phyloP scores from a whole-genome alignment of 2,888 invertebrate species.

The Metallyticus violacea region DNA sequence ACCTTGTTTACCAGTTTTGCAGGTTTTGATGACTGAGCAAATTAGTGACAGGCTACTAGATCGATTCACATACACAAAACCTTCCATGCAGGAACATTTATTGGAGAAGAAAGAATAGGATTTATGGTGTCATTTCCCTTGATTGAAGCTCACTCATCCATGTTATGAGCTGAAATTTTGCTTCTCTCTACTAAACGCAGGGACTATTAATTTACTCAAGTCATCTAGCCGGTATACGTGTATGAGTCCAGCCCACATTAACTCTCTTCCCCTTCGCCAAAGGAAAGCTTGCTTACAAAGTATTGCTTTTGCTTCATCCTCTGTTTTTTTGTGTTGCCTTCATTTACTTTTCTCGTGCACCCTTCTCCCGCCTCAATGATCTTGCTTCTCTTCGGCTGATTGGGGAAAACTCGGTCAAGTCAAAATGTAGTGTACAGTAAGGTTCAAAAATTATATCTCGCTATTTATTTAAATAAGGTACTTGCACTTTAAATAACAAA shows the following conservation, averaged over 20 bases:
- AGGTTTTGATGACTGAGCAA: background rate
- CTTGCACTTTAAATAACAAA: too few species aligned
- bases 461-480: too few species aligned
- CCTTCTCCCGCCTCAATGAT: background rate
- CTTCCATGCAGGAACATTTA: background rate
- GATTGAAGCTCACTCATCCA: conserved; percentile 28
- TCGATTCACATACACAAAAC: background rate
- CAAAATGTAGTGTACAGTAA: background rate
- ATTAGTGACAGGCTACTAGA: too few species aligned
- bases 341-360: background rate
- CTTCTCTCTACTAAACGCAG: background rate
- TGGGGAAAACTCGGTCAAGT: background rate
- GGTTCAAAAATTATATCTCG: background rate
- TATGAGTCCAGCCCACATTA: background rate
- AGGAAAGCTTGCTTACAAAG: background rate
- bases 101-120: conserved; percentile 28
- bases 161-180: conserved; percentile 11
- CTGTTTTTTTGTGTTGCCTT: background rate
- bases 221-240: background rate
- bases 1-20: too few species aligned
- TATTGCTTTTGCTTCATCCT: background rate
- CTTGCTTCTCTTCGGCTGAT: background rate
- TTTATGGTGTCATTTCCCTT: conserved; percentile 29
- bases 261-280: background rate
- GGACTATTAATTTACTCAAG: conserved; percentile 12